These are phyloP conservation scores for Cancer borealis DNA, from an alignment of 2,888 invertebrate genomes.

Conservation along the genomic window DNA sequence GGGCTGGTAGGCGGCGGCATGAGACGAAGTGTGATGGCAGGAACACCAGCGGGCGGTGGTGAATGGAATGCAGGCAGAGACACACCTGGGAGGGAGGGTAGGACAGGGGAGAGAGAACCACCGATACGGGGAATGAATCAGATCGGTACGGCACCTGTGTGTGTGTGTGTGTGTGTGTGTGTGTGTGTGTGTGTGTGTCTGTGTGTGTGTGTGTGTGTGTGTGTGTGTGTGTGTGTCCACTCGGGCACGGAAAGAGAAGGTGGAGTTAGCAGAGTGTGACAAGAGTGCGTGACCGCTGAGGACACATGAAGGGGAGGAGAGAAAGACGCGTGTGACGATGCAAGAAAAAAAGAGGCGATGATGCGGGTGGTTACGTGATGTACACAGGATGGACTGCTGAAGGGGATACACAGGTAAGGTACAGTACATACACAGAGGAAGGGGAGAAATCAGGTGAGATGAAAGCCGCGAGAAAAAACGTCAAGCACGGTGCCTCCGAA, in stretches of 20 bases:
- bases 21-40: neutral
- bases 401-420: constrained; percentile 10
- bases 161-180: neutral
- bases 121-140: neutral
- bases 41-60: neutral
- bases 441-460: neutral
- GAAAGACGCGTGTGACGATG: neutral
- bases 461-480: neutral
- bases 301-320: neutral
- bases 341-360: constrained; percentile 24
- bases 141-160: neutral
- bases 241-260: constrained; percentile 30
- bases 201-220: constrained; percentile 55
- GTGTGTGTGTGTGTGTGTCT: constrained; percentile 54
- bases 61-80: neutral
- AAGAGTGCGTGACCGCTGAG: neutral
- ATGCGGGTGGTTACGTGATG: constrained; percentile 23
- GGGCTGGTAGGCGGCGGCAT: neutral
- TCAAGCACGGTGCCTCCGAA: neutral
- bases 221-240: constrained; percentile 38
- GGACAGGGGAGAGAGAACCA: neutral
- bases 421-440: neutral
- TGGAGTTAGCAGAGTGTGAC: constrained; percentile 24
- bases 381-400: neutral
- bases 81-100: neutral